These are phyloP conservation scores for Prinia subflava DNA, from an alignment of 2,113 vertebrate species.

Conservation along the genomic window DNA sequence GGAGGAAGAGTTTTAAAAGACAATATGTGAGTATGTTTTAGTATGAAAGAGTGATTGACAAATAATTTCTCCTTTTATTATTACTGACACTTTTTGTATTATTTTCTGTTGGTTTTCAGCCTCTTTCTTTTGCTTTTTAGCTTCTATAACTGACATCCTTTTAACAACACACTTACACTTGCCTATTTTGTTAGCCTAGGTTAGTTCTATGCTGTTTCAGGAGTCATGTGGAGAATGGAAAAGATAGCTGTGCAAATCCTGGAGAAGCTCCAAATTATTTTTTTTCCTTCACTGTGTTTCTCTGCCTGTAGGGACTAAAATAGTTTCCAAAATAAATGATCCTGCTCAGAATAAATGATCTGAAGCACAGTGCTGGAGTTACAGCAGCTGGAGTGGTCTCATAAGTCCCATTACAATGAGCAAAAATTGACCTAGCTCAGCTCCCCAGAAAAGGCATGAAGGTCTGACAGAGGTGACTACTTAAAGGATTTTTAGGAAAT, in stretches of 20 bases:
- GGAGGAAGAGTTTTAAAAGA: not conserved
- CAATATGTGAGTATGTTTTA: not conserved
- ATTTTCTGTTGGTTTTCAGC: not conserved
- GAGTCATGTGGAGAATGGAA: not conserved
- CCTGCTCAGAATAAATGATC: constrained; percentile 1
- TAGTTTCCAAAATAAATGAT: not conserved
- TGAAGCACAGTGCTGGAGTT: not conserved
- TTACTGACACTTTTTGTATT: not conserved
- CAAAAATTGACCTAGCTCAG: not conserved
- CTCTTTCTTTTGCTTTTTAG: not conserved
- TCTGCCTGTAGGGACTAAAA: not conserved
- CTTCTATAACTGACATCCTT: accelerated
- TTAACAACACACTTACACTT: not conserved
- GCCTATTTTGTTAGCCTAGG: not conserved
- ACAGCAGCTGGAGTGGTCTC: not conserved
- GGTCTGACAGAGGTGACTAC: not conserved
- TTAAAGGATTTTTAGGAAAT: not conserved
- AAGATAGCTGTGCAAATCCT: not conserved
- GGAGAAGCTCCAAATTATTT: not conserved
- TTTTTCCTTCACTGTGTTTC: not conserved
- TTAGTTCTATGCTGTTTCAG: not conserved
- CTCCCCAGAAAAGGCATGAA: not conserved
- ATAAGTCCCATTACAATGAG: not conserved
- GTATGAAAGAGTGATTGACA: not conserved
- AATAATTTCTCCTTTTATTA: not conserved